phyloP scores from a whole-genome alignment of 2,888 invertebrate species.

The Tiphia femorata region DNA sequence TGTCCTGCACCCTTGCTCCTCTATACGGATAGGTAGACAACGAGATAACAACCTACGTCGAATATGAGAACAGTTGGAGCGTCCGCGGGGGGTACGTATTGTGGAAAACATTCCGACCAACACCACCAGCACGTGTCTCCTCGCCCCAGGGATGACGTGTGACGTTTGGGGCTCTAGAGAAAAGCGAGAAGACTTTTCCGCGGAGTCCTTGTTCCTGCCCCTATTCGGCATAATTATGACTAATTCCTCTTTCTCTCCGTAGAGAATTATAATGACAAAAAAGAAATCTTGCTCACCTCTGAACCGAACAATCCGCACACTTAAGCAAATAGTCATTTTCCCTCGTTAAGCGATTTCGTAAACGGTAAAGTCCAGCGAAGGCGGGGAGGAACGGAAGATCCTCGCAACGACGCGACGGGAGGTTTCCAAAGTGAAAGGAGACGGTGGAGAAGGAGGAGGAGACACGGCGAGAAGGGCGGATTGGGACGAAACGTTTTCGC shows the following conservation, averaged over 20 bases:
- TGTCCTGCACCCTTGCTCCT: conserved; percentile 8
- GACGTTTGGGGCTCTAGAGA: too few species aligned
- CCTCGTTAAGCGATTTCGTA: conserved; percentile 47
- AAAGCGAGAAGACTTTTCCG: too few species aligned
- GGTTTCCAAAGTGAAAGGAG: too few species aligned
- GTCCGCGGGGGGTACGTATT: too few species aligned
- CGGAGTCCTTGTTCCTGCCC: too few species aligned
- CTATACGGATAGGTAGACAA: conserved; percentile 17
- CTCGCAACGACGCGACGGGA: not conserved
- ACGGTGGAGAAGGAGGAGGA: conserved; percentile 14
- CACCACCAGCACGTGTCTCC: too few species aligned
- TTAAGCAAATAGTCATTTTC: conserved; percentile 38
- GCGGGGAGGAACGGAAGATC: not conserved
- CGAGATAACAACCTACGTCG: conserved; percentile 29
- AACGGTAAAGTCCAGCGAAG: not conserved
- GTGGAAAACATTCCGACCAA: too few species aligned
- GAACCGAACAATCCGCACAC: conserved; percentile 33
- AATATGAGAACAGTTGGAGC: conserved; percentile 27
- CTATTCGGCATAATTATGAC: too few species aligned
- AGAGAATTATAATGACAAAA: too few species aligned
- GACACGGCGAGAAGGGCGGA: conserved; percentile 13
- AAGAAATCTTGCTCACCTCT: too few species aligned
- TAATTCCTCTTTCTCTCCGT: too few species aligned
- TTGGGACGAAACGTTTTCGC: conserved; percentile 48
- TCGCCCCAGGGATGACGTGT: too few species aligned